phyloP scores from a whole-genome alignment of 37 sponge, comb jelly and placozoan species.

The Mnemiopsis leidyi region DNA sequence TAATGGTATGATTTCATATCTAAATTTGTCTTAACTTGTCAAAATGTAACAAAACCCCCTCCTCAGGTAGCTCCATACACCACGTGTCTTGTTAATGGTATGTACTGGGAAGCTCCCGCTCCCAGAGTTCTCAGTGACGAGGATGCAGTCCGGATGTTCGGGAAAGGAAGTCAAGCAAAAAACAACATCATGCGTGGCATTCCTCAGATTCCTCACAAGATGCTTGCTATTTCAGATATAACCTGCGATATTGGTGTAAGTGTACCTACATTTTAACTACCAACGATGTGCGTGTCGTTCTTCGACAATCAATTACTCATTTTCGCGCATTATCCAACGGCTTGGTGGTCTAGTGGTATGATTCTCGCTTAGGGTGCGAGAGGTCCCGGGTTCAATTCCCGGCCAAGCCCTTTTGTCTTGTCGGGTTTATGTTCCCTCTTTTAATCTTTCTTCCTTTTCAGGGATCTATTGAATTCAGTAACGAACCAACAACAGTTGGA shows the following conservation, averaged over 20 bases:
- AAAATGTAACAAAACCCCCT: too few relatives aligned
- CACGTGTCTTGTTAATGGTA: slow-evolving; percentile 84
- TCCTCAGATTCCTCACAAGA: slow-evolving; percentile 79
- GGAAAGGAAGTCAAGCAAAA: slow-evolving; percentile 62
- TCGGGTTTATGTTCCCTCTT: not conserved
- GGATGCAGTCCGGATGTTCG: slow-evolving; percentile 66
- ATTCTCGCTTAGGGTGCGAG: slow-evolving; percentile 67
- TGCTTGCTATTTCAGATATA: slow-evolving; percentile 90
- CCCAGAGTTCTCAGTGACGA: slow-evolving; percentile 77
- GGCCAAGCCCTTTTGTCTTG: slow-evolving; percentile 62
- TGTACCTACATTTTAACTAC: not conserved
- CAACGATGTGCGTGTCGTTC: not conserved
- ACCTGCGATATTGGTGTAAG: slow-evolving; percentile 76
- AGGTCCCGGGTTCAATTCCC: slow-evolving; percentile 66
- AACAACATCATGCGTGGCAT: slow-evolving; percentile 67
- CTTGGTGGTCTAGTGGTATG: slow-evolving; percentile 66
- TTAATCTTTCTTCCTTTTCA: slow-evolving; percentile 41
- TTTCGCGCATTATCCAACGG: too few relatives aligned
- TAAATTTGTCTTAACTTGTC: too few relatives aligned
- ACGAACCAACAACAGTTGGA: slow-evolving; percentile 74
- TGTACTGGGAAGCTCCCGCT: slow-evolving; percentile 87
- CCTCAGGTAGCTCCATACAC: slow-evolving; percentile 87
- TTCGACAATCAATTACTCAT: too few relatives aligned
- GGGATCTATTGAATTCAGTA: slow-evolving; percentile 90
- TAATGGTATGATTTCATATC: too few relatives aligned